Base-by-base conservation (phyloP, 30 jellyfish, hydroid and myxozoan species). In the Calvadosia cruxmelitensis region DNA sequence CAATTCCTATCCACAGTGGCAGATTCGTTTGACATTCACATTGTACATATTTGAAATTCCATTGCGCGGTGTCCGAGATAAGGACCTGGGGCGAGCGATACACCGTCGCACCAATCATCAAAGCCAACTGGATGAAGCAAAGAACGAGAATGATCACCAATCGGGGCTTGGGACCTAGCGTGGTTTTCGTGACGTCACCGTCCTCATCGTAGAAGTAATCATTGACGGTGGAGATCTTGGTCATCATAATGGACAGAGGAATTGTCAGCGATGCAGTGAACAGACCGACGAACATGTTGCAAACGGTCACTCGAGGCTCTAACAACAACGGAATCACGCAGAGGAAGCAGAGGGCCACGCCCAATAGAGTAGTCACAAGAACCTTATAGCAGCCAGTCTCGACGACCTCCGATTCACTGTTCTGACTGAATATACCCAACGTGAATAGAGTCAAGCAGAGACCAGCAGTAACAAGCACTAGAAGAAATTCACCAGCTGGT, bases 351-450 rank as follows among this genome's bases (percentile, higher is more conserved):
- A 82, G 32, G 15, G 68, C 68, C n/a, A 83, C 52, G 27, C 95
- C 98, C 30, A 81, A 30, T 3, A 89, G 74, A 85, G 63, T 71
- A 52, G 73, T 68, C n/a, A 66, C 63, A 81, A 89, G 79, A 68
- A 76, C 16, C 31, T 78, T 82, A 72, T 76, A 89, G 31, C 71
- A 85, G 69, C 84, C 76, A 0, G 78, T 1, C 63, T 81, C 73
- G 33, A 89, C 93, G 16, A 89, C 77, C 0, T 76, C 93, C 49
- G 86, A 82, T 27, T 89, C 93, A 36, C 83, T 68, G 69, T 89
- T 89, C 61, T 77, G 95, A 62, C 93, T 89, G 91, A 89, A 76
- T 15, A 89, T 80, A 15, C 94, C 98, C 70, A 89, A 57, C 0
- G 95, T 83, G 68, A 89, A 82, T 25, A 81, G 64, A 13, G 84